These are phyloP conservation scores for Dysidea cf. avara DNA, from an alignment of 37 sponge, comb jelly and placozoan species.

Conservation along the genomic window DNA sequence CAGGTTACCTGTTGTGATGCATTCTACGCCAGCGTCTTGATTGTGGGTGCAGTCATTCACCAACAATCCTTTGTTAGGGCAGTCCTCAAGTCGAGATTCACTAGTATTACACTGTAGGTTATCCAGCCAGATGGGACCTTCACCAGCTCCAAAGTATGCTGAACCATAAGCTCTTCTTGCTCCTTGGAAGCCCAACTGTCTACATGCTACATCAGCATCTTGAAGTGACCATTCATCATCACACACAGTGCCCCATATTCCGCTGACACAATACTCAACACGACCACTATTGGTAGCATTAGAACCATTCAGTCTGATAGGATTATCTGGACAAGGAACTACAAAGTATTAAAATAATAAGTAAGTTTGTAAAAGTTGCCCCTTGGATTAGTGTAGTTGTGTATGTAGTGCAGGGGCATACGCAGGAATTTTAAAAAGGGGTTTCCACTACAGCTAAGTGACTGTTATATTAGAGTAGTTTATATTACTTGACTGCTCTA, in stretches of 20 bases:
- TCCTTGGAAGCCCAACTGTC: constrained; percentile 13
- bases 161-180: background rate
- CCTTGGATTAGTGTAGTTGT: no score
- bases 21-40: constrained; percentile 11
- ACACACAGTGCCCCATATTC: constrained; percentile 11
- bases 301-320: background rate
- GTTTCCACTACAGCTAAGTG: no score
- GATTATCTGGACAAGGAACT: no score
- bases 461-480: no score
- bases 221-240: constrained; percentile 15
- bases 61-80: background rate
- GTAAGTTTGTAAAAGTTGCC: no score
- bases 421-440: no score
- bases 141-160: background rate
- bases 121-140: constrained; percentile 5
- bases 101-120: constrained; percentile 20
- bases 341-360: no score
- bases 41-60: constrained; percentile 10
- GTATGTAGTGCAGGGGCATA: no score
- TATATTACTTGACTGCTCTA: no score
- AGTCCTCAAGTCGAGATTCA: constrained; percentile 8
- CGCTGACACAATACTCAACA: background rate
- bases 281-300: background rate
- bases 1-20: background rate
- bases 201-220: constrained; percentile 24